These are phyloP conservation scores for Clusia tigrina DNA, from an alignment of 2,888 invertebrate species.

Conservation along the genomic window DNA sequence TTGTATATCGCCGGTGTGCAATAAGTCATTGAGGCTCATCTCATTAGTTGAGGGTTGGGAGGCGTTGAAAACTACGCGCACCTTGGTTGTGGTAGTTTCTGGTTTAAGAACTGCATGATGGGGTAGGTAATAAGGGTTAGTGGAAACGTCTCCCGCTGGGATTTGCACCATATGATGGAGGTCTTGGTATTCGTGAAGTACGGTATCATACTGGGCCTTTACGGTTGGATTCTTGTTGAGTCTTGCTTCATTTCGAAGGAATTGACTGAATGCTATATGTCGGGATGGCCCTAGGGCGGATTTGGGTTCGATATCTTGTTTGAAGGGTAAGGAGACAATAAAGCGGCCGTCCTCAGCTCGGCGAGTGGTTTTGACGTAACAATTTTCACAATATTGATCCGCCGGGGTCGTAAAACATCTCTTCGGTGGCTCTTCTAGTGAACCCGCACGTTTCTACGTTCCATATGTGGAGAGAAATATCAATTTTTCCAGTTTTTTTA, in stretches of 20 bases:
- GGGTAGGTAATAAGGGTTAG: conserved; percentile 1
- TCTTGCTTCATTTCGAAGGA: background rate
- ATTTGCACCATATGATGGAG: background rate
- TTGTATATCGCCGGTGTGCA: conserved; percentile 9
- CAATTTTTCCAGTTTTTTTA: too few species aligned
- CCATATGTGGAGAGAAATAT: too few species aligned
- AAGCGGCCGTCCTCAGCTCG: too few species aligned
- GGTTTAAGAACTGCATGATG: conserved; percentile 3
- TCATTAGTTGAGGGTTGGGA: background rate
- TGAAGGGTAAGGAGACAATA: too few species aligned
- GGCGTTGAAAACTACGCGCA: conserved; percentile 10
- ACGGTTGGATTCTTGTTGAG: background rate
- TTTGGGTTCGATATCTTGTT: too few species aligned
- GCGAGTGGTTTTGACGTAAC: too few species aligned
- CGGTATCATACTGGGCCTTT: background rate
- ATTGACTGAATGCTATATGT: background rate
- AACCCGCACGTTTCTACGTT: too few species aligned
- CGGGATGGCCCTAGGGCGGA: background rate
- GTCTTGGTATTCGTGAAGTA: background rate
- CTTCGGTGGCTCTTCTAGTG: too few species aligned
- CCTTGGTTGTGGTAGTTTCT: background rate
- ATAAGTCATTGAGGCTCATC: background rate
- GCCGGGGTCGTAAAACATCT: too few species aligned
- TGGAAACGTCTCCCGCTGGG: background rate
- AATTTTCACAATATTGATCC: too few species aligned